Conservation (phyloP, 2,888 invertebrate species). For the Pyrocoelia pectoralis region DNA sequence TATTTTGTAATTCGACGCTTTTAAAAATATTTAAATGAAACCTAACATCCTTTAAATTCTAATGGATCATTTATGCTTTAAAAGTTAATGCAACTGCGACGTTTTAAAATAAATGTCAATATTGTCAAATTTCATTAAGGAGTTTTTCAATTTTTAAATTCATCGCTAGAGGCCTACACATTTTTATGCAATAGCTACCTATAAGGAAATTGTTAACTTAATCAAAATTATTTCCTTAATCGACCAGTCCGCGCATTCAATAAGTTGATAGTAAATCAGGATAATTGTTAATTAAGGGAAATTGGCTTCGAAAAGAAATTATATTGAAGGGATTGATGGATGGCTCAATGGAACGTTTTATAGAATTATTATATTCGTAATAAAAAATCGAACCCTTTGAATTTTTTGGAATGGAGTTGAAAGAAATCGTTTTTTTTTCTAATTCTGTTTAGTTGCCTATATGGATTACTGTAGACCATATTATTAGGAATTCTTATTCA, state of each 20-base stretch:
- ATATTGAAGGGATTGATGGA: background rate
- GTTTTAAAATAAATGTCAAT: background rate
- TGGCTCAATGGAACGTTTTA: background rate
- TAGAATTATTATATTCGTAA: background rate
- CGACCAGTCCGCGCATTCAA: background rate
- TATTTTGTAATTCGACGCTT: slow-evolving; percentile 39
- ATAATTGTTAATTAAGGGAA: background rate
- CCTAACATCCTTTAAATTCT: slow-evolving; percentile 32
- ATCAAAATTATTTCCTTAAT: background rate
- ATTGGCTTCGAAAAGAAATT: background rate
- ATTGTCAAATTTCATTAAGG: background rate
- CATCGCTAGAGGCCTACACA: background rate
- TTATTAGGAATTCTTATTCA: no score
- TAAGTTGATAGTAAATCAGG: background rate
- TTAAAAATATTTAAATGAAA: slow-evolving; percentile 32
- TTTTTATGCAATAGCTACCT: background rate
- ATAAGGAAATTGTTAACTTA: background rate
- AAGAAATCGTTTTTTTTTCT: no score
- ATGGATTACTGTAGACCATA: no score
- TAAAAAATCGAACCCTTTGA: no score
- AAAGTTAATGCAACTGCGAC: background rate
- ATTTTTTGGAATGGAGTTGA: no score
- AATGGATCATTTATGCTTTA: slow-evolving; percentile 17
- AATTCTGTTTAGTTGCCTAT: no score
- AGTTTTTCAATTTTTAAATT: background rate